These are phyloP conservation scores for Acronicta alni DNA, from an alignment of 2,888 invertebrate genomes.

Conservation along the genomic window DNA sequence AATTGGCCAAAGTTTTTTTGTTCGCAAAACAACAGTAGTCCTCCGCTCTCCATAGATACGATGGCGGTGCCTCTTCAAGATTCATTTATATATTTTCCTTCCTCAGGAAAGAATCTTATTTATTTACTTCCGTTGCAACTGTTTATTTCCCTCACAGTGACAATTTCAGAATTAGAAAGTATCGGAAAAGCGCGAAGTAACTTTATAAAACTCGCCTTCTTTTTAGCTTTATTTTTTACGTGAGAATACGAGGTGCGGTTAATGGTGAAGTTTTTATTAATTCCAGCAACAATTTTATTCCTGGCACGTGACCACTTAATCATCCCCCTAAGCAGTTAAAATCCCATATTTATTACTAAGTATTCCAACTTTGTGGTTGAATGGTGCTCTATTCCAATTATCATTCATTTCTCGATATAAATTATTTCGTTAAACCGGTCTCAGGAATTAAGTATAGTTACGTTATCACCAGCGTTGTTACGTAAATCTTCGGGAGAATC, in stretches of 20 bases:
- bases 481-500: too few relatives aligned
- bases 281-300: slow-evolving; percentile 24
- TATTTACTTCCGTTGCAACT: slow-evolving; percentile 34
- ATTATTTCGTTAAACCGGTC: neutral
- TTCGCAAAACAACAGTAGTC: slow-evolving; percentile 29
- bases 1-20: slow-evolving; percentile 22
- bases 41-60: slow-evolving; percentile 11
- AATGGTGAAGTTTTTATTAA: slow-evolving; percentile 31
- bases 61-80: slow-evolving; percentile 8
- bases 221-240: slow-evolving; percentile 24
- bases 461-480: too few relatives aligned
- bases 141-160: slow-evolving; percentile 23
- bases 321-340: slow-evolving; percentile 10
- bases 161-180: slow-evolving; percentile 32
- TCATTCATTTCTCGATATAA: slow-evolving; percentile 2
- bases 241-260: slow-evolving; percentile 15
- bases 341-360: slow-evolving; percentile 23
- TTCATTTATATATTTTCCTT: slow-evolving; percentile 14
- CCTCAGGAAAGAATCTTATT: slow-evolving; percentile 27
- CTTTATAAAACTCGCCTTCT: slow-evolving; percentile 21
- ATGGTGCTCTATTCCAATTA: slow-evolving; percentile 7
- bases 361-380: slow-evolving; percentile 21
- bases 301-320: slow-evolving; percentile 23
- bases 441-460: too few relatives aligned
- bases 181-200: slow-evolving; percentile 37